phyloP scores from a whole-genome alignment of 2,888 invertebrate species.

The Bombylius major region DNA sequence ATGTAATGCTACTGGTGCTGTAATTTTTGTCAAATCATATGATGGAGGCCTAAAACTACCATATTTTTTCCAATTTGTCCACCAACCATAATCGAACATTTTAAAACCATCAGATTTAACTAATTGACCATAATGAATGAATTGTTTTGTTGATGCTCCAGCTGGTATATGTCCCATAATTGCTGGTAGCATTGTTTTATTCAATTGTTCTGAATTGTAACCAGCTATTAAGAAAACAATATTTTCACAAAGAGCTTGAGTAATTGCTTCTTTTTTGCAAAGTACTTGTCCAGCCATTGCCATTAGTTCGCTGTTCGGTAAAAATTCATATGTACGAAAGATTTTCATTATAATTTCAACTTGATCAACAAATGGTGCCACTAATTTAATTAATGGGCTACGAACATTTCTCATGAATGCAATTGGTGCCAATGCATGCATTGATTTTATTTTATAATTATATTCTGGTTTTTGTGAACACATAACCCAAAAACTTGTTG shows the following conservation, averaged over 20 bases:
- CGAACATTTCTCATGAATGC: constrained; percentile 39
- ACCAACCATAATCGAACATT: constrained; percentile 27
- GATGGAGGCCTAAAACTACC: constrained; percentile 27
- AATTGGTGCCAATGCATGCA: constrained; percentile 46
- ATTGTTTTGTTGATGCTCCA: constrained; percentile 42
- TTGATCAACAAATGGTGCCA: constrained; percentile 40
- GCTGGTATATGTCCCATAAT: constrained; percentile 42
- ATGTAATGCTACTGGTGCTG: constrained; percentile 33
- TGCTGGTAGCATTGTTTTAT: constrained; percentile 45
- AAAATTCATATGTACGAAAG: constrained; percentile 39
- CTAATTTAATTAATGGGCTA: constrained; percentile 34
- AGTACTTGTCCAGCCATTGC: constrained; percentile 35
- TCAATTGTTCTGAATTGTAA: constrained; percentile 43
- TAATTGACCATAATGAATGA: constrained; percentile 44
- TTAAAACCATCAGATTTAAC: constrained; percentile 25
- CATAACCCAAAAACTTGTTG: constrained; percentile 38
- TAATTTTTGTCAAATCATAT: constrained; percentile 29
- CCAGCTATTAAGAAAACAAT: constrained; percentile 49
- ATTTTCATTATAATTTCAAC: constrained; percentile 8
- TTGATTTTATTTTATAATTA: constrained; percentile 40
- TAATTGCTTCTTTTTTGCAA: constrained; percentile 39
- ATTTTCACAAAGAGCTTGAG: constrained; percentile 44
- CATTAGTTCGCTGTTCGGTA: constrained; percentile 41
- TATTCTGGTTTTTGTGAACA: constrained; percentile 41
- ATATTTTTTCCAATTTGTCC: constrained; percentile 23